These are phyloP conservation scores for Maniola jurtina DNA, from an alignment of 1,140 invertebrate species.

Conservation along the genomic window DNA sequence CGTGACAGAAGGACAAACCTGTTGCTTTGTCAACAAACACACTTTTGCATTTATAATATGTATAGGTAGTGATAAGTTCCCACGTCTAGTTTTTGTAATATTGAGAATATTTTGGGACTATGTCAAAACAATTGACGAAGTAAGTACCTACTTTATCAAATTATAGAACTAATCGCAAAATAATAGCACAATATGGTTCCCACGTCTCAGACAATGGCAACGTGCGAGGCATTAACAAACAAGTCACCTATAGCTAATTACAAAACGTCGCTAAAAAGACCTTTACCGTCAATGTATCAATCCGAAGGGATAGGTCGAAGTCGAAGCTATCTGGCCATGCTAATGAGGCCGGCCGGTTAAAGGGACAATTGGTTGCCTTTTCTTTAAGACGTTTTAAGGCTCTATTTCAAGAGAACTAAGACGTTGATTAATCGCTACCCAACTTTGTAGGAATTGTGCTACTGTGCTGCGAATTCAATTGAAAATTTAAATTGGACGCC, in stretches of 20 bases:
- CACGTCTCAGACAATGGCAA: not conserved
- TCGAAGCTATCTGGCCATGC: slow-evolving; percentile 57
- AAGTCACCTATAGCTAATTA: slow-evolving; percentile 51
- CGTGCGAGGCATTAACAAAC: slow-evolving; percentile 7
- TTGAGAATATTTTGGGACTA: too few species aligned
- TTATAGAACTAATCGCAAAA: not conserved
- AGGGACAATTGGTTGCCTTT: slow-evolving; percentile 63
- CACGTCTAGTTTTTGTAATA: too few species aligned
- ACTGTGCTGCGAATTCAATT: slow-evolving; percentile 50
- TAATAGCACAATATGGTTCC: not conserved
- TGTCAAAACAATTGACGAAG: too few species aligned
- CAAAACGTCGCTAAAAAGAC: slow-evolving; percentile 51
- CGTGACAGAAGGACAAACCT: too few species aligned
- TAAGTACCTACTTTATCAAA: too few species aligned
- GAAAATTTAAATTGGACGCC: slow-evolving; percentile 47
- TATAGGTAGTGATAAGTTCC: too few species aligned
- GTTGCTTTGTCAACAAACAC: too few species aligned
- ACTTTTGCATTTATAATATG: too few species aligned
- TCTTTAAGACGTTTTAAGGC: slow-evolving; percentile 58
- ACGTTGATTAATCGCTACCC: slow-evolving; percentile 53
- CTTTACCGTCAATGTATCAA: slow-evolving; percentile 71
- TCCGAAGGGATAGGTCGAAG: slow-evolving; percentile 50
- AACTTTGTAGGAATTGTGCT: slow-evolving; percentile 48
- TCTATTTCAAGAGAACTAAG: slow-evolving; percentile 54
- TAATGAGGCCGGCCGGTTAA: slow-evolving; percentile 66